Conservation (phyloP, 92 coral and sea anemone species). For the Actinernus sp. region DNA sequence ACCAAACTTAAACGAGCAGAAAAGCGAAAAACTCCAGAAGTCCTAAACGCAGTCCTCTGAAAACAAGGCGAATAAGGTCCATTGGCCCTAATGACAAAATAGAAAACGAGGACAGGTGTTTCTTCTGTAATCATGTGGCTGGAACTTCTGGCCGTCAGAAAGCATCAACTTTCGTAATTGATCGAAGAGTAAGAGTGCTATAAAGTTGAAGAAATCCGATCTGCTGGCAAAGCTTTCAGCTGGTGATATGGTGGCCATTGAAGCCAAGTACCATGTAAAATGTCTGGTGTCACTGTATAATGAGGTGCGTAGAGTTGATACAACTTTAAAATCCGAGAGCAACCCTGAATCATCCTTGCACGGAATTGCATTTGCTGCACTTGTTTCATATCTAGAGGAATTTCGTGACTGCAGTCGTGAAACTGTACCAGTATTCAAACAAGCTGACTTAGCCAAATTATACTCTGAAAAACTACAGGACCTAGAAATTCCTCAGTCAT, state of each 20-base stretch:
- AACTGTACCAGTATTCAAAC: slow-evolving; percentile 30
- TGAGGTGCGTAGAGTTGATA: slow-evolving; percentile 15
- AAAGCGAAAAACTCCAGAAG: no score
- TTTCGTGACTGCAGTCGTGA: slow-evolving; percentile 18
- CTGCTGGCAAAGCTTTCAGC: slow-evolving; percentile 51
- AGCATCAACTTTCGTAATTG: slow-evolving; percentile 54
- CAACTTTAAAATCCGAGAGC: slow-evolving; percentile 6
- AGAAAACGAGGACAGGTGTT: no score
- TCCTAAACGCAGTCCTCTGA: no score
- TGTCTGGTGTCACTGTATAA: slow-evolving; percentile 59
- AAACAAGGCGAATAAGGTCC: no score
- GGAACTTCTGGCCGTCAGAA: slow-evolving; percentile 33
- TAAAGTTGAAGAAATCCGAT: slow-evolving; percentile 19
- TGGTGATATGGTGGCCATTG: slow-evolving; percentile 60
- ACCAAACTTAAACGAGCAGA: no score
- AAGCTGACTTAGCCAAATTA: slow-evolving; percentile 42
- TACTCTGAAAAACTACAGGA: slow-evolving; percentile 32
- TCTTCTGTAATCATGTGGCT: slow-evolving; percentile 47
- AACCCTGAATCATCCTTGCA: slow-evolving; percentile 23
- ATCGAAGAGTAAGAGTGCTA: slow-evolving; percentile 48
- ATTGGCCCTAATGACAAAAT: no score
- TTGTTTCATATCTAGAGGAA: slow-evolving; percentile 50
- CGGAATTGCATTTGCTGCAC: slow-evolving; percentile 58
- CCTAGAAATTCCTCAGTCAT: slow-evolving; percentile 18
- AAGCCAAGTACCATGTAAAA: slow-evolving; percentile 54